Conservation (phyloP, 2,888 invertebrate genomes). For the Andrena hattorfiana region DNA sequence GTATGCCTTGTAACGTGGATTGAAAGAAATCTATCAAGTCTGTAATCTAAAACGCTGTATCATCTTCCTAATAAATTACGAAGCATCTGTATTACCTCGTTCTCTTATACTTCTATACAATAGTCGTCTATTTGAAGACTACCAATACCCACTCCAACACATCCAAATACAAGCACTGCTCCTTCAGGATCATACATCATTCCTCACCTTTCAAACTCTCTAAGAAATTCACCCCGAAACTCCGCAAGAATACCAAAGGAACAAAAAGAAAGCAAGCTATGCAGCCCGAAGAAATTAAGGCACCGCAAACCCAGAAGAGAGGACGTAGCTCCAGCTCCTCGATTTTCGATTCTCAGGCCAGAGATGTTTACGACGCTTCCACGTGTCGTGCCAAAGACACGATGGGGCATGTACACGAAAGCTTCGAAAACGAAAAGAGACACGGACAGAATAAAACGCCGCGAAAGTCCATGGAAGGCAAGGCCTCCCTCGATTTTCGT, state of each 20-base stretch:
- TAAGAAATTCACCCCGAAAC: too few species aligned
- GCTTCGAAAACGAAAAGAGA: background rate
- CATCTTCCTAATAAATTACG: background rate
- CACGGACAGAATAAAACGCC: background rate
- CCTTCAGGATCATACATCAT: too few species aligned
- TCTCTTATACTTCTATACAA: too few species aligned
- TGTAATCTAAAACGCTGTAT: constrained; percentile 15
- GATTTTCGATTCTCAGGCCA: background rate
- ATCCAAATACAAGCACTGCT: too few species aligned
- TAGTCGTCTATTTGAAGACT: too few species aligned
- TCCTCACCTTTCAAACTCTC: too few species aligned
- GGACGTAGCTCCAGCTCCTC: background rate
- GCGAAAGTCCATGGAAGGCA: background rate
- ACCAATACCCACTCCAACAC: too few species aligned
- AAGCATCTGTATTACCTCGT: background rate
- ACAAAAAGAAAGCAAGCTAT: too few species aligned
- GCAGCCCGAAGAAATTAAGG: background rate
- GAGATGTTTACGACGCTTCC: background rate
- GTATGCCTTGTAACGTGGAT: background rate
- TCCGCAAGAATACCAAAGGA: too few species aligned
- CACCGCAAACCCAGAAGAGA: background rate
- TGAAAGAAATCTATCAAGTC: constrained; percentile 12
- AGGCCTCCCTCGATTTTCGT: constrained; percentile 22
- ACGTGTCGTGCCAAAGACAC: background rate
- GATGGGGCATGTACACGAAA: background rate